Evolutionary conservation across 2,888 invertebrate genomes (phyloP), one percentile per base, ranked within the genome.

Genomic region (Sarcophaga caerulescens): DNA sequence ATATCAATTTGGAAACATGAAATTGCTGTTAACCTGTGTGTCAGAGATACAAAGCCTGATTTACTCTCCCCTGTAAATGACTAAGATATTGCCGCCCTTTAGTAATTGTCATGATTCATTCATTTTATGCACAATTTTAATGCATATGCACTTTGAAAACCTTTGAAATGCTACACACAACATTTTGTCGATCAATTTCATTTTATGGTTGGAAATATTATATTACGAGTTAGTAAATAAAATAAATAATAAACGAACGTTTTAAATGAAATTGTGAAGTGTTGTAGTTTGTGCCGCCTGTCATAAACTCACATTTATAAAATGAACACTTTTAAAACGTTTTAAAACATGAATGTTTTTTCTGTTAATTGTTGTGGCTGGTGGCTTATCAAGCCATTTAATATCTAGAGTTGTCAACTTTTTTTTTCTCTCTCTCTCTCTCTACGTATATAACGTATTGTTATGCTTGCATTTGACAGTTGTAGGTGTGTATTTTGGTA

Each of bases 401-500:
- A 86, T 84, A 84, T 86, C 86, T 86, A 70, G 81, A 81, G 62
- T 82, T 86, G 84, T 86, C 84, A 86, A 70, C 75, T 75, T 78
- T 80, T 59, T 68, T 4, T 80, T n/a, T n/a, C 19, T 35, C 35
- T 66, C n/a, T 14, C 47, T 69, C 35, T 35, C 35, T 35, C 0
- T 10, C 10, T 10, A 35, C 2, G 6, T n/a, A 25, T 73, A 3
- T 4, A 19, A 62, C 23, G 25, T 11, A 8, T 70, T 23, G 6
- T 17, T n/a, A 12, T 47, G 1, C 17, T 12, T 52, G 80, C 65
- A 86, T 75, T 81, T 86, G 86, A 75, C 86, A 84, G 86, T 84
- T 75, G 86, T 86, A 86, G 86, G 86, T 86, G 86, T 84, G 84
- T 81, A 65, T 57, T 8, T 79, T 73, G 62, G 68, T 68, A 17